Conservation (phyloP, 2,797 vertebrate genomes). For the Chaetophractus vellerosus region DNA sequence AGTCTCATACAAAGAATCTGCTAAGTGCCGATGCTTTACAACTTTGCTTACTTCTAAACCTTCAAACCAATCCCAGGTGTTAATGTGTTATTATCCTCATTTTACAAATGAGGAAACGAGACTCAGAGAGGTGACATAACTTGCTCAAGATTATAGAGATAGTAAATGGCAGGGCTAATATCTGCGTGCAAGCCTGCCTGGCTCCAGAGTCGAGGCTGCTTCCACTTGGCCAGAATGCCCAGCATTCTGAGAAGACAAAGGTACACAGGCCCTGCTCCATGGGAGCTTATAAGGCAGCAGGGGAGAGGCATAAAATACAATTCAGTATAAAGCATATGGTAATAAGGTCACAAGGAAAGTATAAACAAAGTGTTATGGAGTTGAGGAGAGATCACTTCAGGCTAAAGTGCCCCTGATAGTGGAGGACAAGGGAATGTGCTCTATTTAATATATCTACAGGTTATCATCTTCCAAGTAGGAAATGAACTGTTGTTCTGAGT, state of each 20-base stretch:
- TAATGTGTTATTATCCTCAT: neutral
- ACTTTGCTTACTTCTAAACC: neutral
- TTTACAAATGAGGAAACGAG: constrained; percentile 5
- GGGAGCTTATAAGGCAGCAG: neutral
- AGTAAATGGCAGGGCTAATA: too few relatives aligned
- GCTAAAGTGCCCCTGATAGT: neutral
- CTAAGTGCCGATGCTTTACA: neutral
- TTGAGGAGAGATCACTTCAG: neutral
- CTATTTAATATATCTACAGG: neutral
- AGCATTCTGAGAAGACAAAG: neutral
- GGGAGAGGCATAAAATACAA: neutral
- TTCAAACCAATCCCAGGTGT: neutral
- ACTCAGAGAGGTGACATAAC: neutral
- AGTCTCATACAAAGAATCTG: neutral
- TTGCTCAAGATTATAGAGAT: neutral
- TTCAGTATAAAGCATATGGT: neutral
- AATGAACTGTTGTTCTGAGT: constrained; percentile 15
- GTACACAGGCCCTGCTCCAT: neutral
- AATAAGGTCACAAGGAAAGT: neutral
- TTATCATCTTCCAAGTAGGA: constrained; percentile 22
- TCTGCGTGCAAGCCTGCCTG: too few relatives aligned
- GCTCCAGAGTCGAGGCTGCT: neutral
- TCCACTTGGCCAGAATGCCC: neutral
- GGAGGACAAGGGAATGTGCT: neutral
- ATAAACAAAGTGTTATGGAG: neutral